phyloP scores from a whole-genome alignment of 2,888 invertebrate genomes.

The Oscheius sp. region DNA sequence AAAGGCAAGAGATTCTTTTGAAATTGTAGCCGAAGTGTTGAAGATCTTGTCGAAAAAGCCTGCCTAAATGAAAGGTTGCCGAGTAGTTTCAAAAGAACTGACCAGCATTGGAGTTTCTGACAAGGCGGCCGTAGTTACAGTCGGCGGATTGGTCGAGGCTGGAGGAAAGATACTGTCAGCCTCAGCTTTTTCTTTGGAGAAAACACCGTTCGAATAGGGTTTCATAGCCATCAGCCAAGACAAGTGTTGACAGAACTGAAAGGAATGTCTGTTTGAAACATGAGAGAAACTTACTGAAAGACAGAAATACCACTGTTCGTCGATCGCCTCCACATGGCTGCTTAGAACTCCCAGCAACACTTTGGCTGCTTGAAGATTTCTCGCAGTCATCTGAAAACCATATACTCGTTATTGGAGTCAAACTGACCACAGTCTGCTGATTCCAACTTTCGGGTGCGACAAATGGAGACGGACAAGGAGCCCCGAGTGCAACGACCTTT shows the following conservation, averaged over 20 bases:
- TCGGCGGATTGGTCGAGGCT: constrained; percentile 38
- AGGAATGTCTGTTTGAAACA: constrained; percentile 80
- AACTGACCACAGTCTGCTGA: constrained; percentile 86
- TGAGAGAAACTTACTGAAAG: neutral
- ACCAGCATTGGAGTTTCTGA: constrained; percentile 45
- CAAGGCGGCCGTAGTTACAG: constrained; percentile 53
- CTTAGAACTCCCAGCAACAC: constrained; percentile 80
- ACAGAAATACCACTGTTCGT: constrained; percentile 36
- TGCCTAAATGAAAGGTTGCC: constrained; percentile 21
- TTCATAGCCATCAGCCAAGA: constrained; percentile 95
- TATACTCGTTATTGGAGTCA: too few species aligned
- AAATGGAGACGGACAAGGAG: constrained; percentile 81
- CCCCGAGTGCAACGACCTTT: constrained; percentile 96
- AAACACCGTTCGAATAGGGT: constrained; percentile 90
- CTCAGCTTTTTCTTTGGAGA: constrained; percentile 50
- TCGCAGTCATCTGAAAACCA: constrained; percentile 83
- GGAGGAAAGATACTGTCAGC: constrained; percentile 26
- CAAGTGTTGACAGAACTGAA: constrained; percentile 86
- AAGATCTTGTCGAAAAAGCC: constrained; percentile 49
- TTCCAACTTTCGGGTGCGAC: constrained; percentile 79
- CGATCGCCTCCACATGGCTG: constrained; percentile 21
- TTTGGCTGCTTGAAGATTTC: constrained; percentile 95
- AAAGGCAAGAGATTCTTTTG: neutral
- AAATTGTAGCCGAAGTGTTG: neutral
- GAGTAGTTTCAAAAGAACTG: neutral